Evolutionary conservation across 1,140 invertebrate species (phyloP).

Genomic region (Drosophila repleta): DNA sequence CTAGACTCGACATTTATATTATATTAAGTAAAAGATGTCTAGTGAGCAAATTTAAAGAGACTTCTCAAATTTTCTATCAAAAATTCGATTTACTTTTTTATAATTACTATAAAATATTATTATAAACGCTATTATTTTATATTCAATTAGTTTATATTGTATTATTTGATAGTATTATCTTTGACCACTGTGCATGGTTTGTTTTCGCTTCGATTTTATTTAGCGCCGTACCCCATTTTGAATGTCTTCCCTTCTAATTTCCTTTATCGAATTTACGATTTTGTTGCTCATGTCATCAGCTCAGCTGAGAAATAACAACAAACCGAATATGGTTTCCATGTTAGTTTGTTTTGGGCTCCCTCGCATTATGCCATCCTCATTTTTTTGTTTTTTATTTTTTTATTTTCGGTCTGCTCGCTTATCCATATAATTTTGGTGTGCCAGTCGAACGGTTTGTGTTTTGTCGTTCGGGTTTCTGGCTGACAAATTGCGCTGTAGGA

Average conservation of each 20-base stretch:
- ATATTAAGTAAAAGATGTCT: too few species aligned
- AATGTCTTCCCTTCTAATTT: constrained; percentile 75
- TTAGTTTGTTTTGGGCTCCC: constrained; percentile 33
- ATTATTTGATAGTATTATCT: background rate
- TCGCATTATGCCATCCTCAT: constrained; percentile 18
- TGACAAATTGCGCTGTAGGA: constrained; percentile 53
- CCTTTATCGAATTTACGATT: constrained; percentile 82
- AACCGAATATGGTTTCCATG: constrained; percentile 50
- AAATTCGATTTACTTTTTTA: too few species aligned
- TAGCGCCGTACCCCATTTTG: constrained; percentile 32
- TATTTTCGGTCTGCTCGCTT: constrained; percentile 3
- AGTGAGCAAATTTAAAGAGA: too few species aligned
- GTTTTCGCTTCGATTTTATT: constrained; percentile 6
- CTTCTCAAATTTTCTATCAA: too few species aligned
- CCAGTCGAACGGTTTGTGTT: constrained; percentile 63
- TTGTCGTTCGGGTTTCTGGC: constrained; percentile 50
- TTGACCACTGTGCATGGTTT: constrained; percentile 3
- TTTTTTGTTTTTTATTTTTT: constrained; percentile 5
- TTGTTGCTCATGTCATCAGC: constrained; percentile 77
- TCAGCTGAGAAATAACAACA: constrained; percentile 39
- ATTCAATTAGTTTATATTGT: background rate
- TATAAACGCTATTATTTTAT: too few species aligned
- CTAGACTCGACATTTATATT: too few species aligned
- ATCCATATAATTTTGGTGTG: constrained; percentile 64
- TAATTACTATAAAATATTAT: too few species aligned